A percentile compares a stretch with the other conserved stretches of the same genome.
Evolutionary conservation across 1,140 invertebrate genomes (phyloP).

Genomic region (Caenorhabditis briggsae): DNA sequence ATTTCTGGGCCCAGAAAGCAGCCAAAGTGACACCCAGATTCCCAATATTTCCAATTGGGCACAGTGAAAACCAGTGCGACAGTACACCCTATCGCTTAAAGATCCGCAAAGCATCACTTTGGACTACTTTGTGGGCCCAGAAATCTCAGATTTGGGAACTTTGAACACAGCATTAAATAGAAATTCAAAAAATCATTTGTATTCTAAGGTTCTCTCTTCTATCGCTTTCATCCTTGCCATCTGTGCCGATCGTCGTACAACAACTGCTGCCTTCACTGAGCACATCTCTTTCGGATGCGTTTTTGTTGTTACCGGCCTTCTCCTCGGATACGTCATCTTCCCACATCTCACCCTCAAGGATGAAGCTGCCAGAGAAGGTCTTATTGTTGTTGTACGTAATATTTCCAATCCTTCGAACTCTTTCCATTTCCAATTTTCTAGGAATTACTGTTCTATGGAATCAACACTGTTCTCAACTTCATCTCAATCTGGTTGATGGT

Average conservation of each 20-base stretch:
- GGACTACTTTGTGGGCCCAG: no score
- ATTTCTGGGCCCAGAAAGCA: no score
- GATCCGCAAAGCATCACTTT: no score
- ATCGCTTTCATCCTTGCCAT: slow-evolving; percentile 76
- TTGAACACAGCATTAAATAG: background rate
- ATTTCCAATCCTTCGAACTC: background rate
- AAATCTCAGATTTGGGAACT: no score
- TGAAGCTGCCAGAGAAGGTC: slow-evolving; percentile 73
- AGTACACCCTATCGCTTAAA: no score
- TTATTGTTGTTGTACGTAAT: slow-evolving; percentile 73
- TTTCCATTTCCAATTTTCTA: slow-evolving; percentile 52
- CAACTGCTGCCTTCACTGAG: slow-evolving; percentile 76
- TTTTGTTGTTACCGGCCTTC: slow-evolving; percentile 70
- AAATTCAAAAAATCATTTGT: no score
- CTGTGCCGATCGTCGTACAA: slow-evolving; percentile 75
- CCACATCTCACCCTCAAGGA: slow-evolving; percentile 76
- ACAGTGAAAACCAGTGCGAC: no score
- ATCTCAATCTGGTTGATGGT: slow-evolving; percentile 77
- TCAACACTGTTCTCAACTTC: slow-evolving; percentile 76
- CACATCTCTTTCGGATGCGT: slow-evolving; percentile 77
- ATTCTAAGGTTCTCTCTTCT: slow-evolving; percentile 72
- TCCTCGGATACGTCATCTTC: slow-evolving; percentile 77
- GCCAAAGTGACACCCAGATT: no score
- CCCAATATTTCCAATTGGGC: no score
- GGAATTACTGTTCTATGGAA: slow-evolving; percentile 76